Conservation (phyloP, 2,888 invertebrate species). For the Orthosia gothica region DNA sequence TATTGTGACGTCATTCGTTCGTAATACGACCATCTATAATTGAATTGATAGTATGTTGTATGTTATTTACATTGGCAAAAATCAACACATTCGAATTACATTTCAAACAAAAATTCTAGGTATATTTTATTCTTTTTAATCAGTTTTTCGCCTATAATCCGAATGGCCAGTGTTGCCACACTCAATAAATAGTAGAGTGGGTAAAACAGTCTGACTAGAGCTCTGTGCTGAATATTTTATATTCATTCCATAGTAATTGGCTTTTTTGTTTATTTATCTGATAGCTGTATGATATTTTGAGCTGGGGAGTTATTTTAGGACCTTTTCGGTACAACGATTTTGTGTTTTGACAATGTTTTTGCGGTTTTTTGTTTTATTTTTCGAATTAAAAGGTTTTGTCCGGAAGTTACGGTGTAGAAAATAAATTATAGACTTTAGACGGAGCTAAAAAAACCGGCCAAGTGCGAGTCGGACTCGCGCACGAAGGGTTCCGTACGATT, state of each 20-base stretch:
- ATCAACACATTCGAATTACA: background rate
- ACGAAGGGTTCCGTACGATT: no score
- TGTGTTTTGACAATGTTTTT: constrained; percentile 10
- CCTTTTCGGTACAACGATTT: constrained; percentile 26
- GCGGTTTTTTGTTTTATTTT: background rate
- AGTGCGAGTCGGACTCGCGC: no score
- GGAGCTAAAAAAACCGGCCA: no score
- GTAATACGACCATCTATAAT: background rate
- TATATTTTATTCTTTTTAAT: constrained; percentile 46
- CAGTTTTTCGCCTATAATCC: constrained; percentile 60
- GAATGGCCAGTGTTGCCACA: constrained; percentile 46
- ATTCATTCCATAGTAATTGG: constrained; percentile 67
- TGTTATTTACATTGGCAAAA: background rate
- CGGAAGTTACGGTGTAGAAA: no score
- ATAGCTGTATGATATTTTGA: constrained; percentile 53
- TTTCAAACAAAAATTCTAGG: constrained; percentile 27
- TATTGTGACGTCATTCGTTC: background rate
- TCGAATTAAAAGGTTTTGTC: background rate
- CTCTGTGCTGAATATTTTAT: constrained; percentile 71
- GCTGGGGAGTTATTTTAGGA: constrained; percentile 40
- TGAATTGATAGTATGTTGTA: background rate
- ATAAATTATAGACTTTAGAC: no score
- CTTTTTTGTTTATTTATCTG: constrained; percentile 67
- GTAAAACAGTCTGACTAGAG: constrained; percentile 48
- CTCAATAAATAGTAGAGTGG: constrained; percentile 68